Conservation (phyloP, 92 coral and sea anemone species). For the Meandrina meandrites region DNA sequence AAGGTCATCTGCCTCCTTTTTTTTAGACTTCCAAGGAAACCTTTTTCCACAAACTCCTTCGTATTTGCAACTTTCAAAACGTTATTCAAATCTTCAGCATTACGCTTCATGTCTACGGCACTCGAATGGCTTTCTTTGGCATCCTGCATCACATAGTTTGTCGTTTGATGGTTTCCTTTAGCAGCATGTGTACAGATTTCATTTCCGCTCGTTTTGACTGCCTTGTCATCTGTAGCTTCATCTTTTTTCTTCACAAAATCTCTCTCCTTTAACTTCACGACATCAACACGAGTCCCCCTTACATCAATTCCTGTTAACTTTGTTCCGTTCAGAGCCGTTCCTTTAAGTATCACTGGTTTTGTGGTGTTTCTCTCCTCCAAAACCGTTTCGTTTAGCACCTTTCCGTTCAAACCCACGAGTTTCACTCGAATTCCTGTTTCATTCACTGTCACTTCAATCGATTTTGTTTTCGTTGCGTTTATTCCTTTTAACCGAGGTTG, state of each 20-base stretch:
- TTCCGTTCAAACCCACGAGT: conserved; percentile 18
- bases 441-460: conserved; percentile 21
- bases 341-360: neutral
- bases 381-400: neutral
- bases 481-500: conserved; percentile 25
- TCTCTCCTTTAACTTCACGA: conserved; percentile 1
- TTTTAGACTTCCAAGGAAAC: neutral
- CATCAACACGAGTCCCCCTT: conserved; percentile 23
- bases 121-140: neutral
- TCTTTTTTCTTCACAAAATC: neutral
- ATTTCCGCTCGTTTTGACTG: neutral
- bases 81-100: neutral
- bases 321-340: conserved; percentile 26
- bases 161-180: neutral
- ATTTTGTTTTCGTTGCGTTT: conserved; percentile 27
- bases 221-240: neutral
- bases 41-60: neutral
- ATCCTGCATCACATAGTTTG: neutral
- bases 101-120: neutral
- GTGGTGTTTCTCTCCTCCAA: neutral
- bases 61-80: neutral
- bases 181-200: neutral
- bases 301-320: conserved; percentile 15
- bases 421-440: conserved; percentile 8
- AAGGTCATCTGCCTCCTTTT: neutral